Evolutionary conservation across 37 sponge, comb jelly and placozoan species (phyloP), one percentile per base, ranked within the genome.

Genomic region (Theonella swinhoei): DNA sequence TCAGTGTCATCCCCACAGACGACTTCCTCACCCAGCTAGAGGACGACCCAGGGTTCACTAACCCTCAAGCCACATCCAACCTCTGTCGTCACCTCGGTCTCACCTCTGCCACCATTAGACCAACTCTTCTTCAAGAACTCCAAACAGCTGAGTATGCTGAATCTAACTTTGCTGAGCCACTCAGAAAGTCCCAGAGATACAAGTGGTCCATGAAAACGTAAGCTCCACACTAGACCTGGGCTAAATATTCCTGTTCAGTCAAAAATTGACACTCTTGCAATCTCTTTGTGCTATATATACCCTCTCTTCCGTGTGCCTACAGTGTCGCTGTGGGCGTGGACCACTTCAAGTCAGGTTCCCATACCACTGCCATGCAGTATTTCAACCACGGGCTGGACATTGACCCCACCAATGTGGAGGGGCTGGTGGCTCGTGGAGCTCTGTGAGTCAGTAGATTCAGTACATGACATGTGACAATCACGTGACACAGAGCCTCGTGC

Each of bases 361-460:
- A 71, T 14, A 31, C 61, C 8, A 66, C 79, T 30, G 95, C 95
- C 1, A 28, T 82, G 75, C 80, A 91, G 73, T 69, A 70, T 47
- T 77, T 90, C 38, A 47, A 94, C 47, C 91, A 91, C 74, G 95
- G 92, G 19, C 70, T 94, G 70, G 82, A 91, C 11, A 90, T 94
- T 31, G 92, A 94, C 59, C 54, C 78, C 0, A 20, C 59, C 34
- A 94, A 94, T 54, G 95, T 91, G 71, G 95, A 94, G 42, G 91
- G 87, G 33, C 66, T 90, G 2, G 95, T 94, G 33, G 95, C 95
- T 5, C 79, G 91, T 41, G 95, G 95, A 62, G 95, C 95, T 60
- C 82, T 91, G 92, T 94, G 34, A 80, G 87, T 74, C 23, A 14
- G 3, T 29, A 29, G 62, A 59, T 7, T 31, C 9, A n/a, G 75